These are phyloP conservation scores for Drosophila acutilabella DNA, from an alignment of 2,888 invertebrate species.

Conservation along the genomic window DNA sequence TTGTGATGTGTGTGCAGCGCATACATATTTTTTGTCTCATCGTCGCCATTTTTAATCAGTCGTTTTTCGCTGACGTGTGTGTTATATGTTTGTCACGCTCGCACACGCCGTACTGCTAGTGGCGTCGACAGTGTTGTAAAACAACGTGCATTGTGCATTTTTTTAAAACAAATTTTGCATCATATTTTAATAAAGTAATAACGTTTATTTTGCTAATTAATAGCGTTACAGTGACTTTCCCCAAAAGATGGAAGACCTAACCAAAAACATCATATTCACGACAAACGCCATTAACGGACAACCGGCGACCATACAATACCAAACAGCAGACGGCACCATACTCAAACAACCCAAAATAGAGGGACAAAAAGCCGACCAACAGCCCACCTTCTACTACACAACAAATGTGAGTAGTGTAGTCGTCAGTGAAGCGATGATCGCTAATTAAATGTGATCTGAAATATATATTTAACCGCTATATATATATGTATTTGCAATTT, in stretches of 20 bases:
- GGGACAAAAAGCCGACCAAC: slow-evolving; percentile 86
- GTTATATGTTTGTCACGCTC: slow-evolving; percentile 48
- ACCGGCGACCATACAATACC: slow-evolving; percentile 89
- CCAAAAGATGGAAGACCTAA: slow-evolving; percentile 82
- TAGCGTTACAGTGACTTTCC: slow-evolving; percentile 47
- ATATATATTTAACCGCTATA: neutral
- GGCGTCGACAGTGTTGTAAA: slow-evolving; percentile 58
- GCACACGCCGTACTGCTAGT: slow-evolving; percentile 17
- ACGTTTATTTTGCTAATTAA: neutral
- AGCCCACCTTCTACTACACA: slow-evolving; percentile 90
- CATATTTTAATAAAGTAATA: slow-evolving; percentile 11
- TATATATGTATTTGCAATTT: slow-evolving; percentile 4
- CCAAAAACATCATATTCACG: slow-evolving; percentile 87
- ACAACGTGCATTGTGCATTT: slow-evolving; percentile 45
- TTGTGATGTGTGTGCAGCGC: slow-evolving; percentile 59
- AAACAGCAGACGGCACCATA: slow-evolving; percentile 88
- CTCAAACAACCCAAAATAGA: slow-evolving; percentile 88
- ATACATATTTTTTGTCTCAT: slow-evolving; percentile 69
- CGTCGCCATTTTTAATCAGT: slow-evolving; percentile 77
- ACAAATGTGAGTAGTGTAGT: slow-evolving; percentile 77
- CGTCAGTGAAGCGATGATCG: no score
- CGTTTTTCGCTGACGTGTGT: slow-evolving; percentile 68
- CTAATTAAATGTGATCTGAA: slow-evolving; percentile 26
- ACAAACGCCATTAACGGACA: slow-evolving; percentile 88
- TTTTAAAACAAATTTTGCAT: slow-evolving; percentile 37